phyloP scores from a whole-genome alignment of 2,888 invertebrate species.

The Tiliacea aurago region DNA sequence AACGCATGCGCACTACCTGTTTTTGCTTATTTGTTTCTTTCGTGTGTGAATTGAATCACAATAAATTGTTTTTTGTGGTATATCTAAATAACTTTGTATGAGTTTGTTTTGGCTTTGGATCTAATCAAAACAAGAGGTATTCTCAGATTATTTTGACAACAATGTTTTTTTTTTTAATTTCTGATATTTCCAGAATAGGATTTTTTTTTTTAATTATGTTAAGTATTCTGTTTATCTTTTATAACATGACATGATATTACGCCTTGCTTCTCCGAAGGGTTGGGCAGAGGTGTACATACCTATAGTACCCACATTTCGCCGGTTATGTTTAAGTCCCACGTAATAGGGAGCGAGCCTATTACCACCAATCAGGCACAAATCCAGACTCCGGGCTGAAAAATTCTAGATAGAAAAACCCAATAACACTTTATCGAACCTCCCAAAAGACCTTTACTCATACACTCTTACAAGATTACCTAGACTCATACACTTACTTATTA shows the following conservation, averaged over 20 bases:
- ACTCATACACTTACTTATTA: no score
- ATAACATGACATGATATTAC: background rate
- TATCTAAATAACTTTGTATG: slow-evolving; percentile 12
- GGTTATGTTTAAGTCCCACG: background rate
- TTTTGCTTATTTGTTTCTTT: slow-evolving; percentile 46
- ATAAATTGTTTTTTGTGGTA: slow-evolving; percentile 19
- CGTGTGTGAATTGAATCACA: slow-evolving; percentile 38
- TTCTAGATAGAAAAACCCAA: background rate
- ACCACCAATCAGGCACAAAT: background rate
- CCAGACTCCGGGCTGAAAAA: background rate
- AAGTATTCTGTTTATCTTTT: background rate
- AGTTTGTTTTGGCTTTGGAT: slow-evolving; percentile 6
- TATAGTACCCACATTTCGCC: background rate
- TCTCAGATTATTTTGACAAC: background rate
- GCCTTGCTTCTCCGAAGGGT: background rate
- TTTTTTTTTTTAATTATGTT: background rate
- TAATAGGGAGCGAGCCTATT: background rate
- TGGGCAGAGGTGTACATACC: background rate
- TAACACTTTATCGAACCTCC: background rate
- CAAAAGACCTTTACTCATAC: no score
- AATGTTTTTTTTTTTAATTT: no score
- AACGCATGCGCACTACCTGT: slow-evolving; percentile 68
- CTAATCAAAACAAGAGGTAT: slow-evolving; percentile 1
- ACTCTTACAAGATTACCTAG: no score
- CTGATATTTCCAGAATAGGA: no score